These are phyloP conservation scores for Heliconius ethilla DNA, from an alignment of 2,888 invertebrate species.

Conservation along the genomic window DNA sequence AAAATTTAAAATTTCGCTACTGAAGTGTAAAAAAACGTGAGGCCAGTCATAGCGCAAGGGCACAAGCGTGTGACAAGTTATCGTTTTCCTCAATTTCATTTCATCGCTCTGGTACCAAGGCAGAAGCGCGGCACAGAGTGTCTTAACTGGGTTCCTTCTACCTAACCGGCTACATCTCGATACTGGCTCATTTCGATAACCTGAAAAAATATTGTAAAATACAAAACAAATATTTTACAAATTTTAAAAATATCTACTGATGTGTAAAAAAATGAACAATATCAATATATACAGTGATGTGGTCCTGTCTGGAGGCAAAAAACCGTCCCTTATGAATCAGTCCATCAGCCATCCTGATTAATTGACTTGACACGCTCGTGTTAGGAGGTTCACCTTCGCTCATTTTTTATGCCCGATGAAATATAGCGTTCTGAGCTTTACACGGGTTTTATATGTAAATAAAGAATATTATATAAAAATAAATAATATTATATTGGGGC, in stretches of 20 bases:
- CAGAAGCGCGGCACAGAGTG: background rate
- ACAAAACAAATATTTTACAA: background rate
- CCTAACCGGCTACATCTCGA: background rate
- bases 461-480: slow-evolving; percentile 2
- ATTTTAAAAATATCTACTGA: background rate
- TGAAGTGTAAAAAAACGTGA: too few species aligned
- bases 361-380: slow-evolving; percentile 22
- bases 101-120: background rate
- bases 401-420: slow-evolving; percentile 20
- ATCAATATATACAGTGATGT: background rate
- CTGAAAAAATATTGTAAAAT: background rate
- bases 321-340: slow-evolving; percentile 18
- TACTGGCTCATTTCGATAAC: background rate
- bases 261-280: background rate
- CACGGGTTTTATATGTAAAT: background rate
- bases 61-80: too few species aligned
- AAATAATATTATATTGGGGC: too few species aligned
- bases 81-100: background rate
- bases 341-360: slow-evolving; percentile 28
- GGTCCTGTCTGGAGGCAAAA: background rate
- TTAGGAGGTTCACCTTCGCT: slow-evolving; percentile 17
- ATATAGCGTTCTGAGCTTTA: background rate
- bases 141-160: background rate
- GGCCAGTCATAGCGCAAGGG: too few species aligned
- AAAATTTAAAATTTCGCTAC: too few species aligned